These are phyloP conservation scores for Chymomyza costata DNA, from an alignment of 1,140 invertebrate genomes.

Conservation along the genomic window DNA sequence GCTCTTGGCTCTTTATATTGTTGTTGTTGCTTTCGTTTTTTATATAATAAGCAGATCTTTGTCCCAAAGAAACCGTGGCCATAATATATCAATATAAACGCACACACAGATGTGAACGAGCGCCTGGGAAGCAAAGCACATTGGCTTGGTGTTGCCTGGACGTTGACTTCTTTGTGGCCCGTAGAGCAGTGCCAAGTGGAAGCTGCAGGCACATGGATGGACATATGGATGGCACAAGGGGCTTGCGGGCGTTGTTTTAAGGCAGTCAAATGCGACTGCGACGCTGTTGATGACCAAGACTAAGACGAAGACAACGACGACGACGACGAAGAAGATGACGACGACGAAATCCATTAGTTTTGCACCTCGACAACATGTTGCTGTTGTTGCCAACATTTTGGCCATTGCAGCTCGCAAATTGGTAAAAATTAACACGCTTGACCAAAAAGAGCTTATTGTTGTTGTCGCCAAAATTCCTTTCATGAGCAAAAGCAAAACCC, in stretches of 20 bases:
- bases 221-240: too few species aligned
- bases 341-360: conserved; percentile 73
- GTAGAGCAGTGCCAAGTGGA: too few species aligned
- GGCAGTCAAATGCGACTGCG: conserved; percentile 3
- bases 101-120: conserved; percentile 38
- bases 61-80: conserved; percentile 74
- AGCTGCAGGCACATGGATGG: conserved; percentile 4
- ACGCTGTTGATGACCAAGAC: background rate
- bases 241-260: conserved; percentile 3
- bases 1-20: conserved; percentile 42
- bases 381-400: conserved; percentile 40
- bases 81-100: conserved; percentile 74
- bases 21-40: conserved; percentile 60
- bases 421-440: conserved; percentile 74
- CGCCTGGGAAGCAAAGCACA: conserved; percentile 71
- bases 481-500: conserved; percentile 20
- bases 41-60: conserved; percentile 75
- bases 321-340: conserved; percentile 40
- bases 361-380: conserved; percentile 72
- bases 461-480: conserved; percentile 72
- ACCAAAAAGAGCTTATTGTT: conserved; percentile 56
- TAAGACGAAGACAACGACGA: background rate
- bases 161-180: conserved; percentile 49
- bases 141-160: conserved; percentile 47
- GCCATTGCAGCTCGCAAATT: conserved; percentile 58